Base-by-base conservation (phyloP, 1,140 invertebrate species). In the Popillia japonica region DNA sequence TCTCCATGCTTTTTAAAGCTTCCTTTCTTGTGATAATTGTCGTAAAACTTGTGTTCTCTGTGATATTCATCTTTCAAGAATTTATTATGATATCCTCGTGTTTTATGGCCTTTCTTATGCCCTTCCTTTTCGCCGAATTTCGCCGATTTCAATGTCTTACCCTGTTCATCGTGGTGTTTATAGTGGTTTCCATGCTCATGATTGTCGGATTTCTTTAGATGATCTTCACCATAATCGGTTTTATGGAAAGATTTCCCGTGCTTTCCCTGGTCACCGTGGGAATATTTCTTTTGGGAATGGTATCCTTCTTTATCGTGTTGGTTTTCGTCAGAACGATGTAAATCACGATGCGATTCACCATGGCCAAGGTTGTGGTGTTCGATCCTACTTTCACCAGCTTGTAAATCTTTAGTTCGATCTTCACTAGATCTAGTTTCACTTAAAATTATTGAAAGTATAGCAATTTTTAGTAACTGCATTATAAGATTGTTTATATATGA, bases 31-130 rank as follows among this genome's bases (percentile, higher is more conserved):
- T 94, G 92, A 85, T 90, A 91, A 84, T 95, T 93, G 76, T 94
- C 93, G 83, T 94, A 94, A 86, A 93, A 94, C 80, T 94, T 93
- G 83, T 94, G 93, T 81, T 95, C 92, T 84, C 94, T 95, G 81
- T 94, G 92, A 81, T 91, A 93, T 85, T 94, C 93, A 83, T 95
- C 93, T 83, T 94, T 94, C 83, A 94, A 92, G 6, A 92, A 91
- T 82, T 92, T 93, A 83, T 94, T 92, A 81, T 94, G 92, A 83
- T 92, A 94, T 0, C 93, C 93, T 48, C 91, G 92, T 4, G 93
- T 91, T 6, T 92, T 92, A 17, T 79, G 78, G 17, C 78, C 78
- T 44, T 40, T 68, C n/a, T 83, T 84, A 48, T 84, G 83, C 14
- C 93, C 93, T 78, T 93, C 91, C 80, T 94, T 90, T 81, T 89